Evolutionary conservation across 1,140 invertebrate genomes (phyloP).

Genomic region (Platyscapa corneri): DNA sequence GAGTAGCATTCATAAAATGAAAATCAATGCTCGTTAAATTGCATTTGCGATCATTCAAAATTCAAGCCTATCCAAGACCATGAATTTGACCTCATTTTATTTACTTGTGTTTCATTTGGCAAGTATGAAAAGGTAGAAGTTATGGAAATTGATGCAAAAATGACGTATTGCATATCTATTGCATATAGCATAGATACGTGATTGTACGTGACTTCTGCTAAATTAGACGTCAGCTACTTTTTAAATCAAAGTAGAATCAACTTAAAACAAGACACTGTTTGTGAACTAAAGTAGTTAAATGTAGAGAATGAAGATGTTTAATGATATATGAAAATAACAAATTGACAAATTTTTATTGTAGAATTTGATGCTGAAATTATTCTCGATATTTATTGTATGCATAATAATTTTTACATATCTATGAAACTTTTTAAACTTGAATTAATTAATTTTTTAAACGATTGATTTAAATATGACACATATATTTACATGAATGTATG

Average conservation of each 20-base stretch:
- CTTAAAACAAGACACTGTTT: not conserved
- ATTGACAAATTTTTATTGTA: no score
- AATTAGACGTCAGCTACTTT: not conserved
- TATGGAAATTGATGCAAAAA: not conserved
- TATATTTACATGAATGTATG: no score
- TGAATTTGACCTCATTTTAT: not conserved
- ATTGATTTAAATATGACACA: no score
- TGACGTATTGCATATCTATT: not conserved
- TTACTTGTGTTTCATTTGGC: slow-evolving; percentile 6
- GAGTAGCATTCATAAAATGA: not conserved
- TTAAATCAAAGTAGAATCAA: not conserved
- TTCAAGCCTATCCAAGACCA: not conserved
- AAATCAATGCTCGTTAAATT: not conserved
- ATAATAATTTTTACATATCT: no score
- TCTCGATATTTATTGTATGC: no score
- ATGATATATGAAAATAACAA: no score
- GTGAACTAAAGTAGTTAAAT: not conserved
- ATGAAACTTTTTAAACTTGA: no score
- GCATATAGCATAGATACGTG: not conserved
- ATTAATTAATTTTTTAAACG: no score
- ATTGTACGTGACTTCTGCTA: not conserved
- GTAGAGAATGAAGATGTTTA: no score
- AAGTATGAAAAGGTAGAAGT: not conserved
- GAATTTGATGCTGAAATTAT: no score
- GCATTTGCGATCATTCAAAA: not conserved